Evolutionary conservation across 2,888 invertebrate species (phyloP), one percentile per base, ranked within the genome.

Genomic region (Hirtodrosophila confusa): DNA sequence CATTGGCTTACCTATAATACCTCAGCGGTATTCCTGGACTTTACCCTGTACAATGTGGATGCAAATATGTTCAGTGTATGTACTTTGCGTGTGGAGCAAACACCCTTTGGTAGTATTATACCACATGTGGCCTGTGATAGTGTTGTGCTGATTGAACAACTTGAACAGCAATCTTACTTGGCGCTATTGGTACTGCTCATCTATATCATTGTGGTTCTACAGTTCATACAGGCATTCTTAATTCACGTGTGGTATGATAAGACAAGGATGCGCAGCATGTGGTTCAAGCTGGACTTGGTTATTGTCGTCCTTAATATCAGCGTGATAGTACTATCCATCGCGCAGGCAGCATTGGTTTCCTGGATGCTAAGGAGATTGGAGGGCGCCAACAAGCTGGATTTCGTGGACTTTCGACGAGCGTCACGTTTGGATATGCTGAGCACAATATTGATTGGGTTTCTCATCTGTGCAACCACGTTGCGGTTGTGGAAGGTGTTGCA

Each of bases 401-500:
- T 82, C 44, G 66, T 90, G 0, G 84, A 89, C 45, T 90, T 91
- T 61, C 83, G 86, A 10, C 67, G 72, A 3, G 86, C 90, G 3
- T 73, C 80, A 2, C 58, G 76, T 0, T 65, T 88, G 3, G 78
- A 89, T 12, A 43, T 61, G 3, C 6, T 82, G 1, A 67, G 80
- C 3, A 68, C 58, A 1, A 33, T 86, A 0, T 11, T 86, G 3
- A 55, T 80, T 4, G 90, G 89, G 0, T 76, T 91, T 12, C 79
- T 91, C 0, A 74, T 91, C n/a, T 71, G 80, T 10, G 27, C 88
- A 3, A 76, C 89, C 2, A 90, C 90, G 0, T n/a, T 91, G 9
- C 82, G 91, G 0, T 35, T 91, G 6, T 91, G 91, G 91, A 90
- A 90, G 53, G 75, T 90, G 6, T 56, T 91, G 23, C 90, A 91